A percentile compares a stretch with the other conserved stretches of the same genome.
phyloP scores from a whole-genome alignment of 2,888 invertebrate species.

The Scaptomyza cyrtandrae region DNA sequence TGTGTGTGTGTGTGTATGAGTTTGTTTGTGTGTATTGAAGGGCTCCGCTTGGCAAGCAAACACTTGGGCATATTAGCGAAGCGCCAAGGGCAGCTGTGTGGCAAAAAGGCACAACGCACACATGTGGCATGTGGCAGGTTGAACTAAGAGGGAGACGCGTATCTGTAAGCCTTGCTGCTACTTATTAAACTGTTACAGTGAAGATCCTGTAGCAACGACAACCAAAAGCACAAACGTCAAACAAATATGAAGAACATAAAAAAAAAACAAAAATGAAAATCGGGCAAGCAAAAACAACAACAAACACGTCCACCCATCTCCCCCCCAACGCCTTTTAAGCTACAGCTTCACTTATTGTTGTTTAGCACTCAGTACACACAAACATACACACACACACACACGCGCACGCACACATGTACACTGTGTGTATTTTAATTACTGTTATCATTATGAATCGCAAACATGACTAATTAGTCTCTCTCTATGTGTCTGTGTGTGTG shows the following conservation, averaged over 20 bases:
- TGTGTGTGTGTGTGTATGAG: constrained; percentile 9
- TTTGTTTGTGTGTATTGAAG: constrained; percentile 15
- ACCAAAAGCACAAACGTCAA: constrained; percentile 22
- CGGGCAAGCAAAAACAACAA: constrained; percentile 1
- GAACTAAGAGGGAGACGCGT: not conserved
- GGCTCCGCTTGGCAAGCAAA: constrained; percentile 29
- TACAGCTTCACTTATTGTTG: constrained; percentile 23
- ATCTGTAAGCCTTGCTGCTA: not conserved
- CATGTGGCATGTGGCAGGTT: constrained; percentile 7
- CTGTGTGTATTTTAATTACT: constrained; percentile 70
- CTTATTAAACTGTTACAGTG: not conserved
- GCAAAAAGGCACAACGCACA: constrained; percentile 19
- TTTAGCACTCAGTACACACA: constrained; percentile 31
- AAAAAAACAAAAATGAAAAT: not conserved
- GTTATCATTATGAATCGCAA: constrained; percentile 81
- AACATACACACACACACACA: constrained; percentile 21
- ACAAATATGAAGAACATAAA: constrained; percentile 13
- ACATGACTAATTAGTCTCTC: constrained; percentile 77
- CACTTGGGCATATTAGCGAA: constrained; percentile 56
- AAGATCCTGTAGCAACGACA: constrained; percentile 8
- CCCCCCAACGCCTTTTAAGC: no score
- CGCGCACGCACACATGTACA: constrained; percentile 21
- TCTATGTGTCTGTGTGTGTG: no score
- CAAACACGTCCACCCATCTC: not conserved
- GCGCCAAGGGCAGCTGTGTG: constrained; percentile 61